Base-by-base conservation (phyloP, 2,888 invertebrate genomes). In the Caenorhabditis sp. region DNA sequence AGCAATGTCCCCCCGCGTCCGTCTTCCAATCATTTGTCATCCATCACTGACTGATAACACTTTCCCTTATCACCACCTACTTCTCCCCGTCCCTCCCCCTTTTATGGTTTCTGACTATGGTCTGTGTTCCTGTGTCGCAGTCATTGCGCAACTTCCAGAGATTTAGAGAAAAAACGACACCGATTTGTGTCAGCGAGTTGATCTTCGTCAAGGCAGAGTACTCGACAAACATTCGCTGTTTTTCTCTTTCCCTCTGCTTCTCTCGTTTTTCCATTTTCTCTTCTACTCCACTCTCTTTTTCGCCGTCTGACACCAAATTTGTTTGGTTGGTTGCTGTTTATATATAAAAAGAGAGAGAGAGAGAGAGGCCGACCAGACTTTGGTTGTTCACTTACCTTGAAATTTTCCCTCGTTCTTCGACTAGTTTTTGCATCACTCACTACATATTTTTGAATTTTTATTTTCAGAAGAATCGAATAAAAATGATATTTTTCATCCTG, bases 71-170 rank as follows among this genome's bases (percentile, higher is more conserved):
- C n/a, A n/a, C n/a, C n/a, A n/a, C n/a, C n/a, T n/a, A n/a, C n/a
- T n/a, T n/a, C n/a, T n/a, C n/a, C n/a, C n/a, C 35, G 2, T 24
- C 24, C 60, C 71, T 26, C 72, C 72, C 56, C 24, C 50, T 64
- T 72, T 72, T 61, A 72, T 72, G 72, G 64, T 72, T 72, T 72
- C 72, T 72, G 64, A 64, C 9, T 37, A 44, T 11, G 55, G 55
- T 64, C 55, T 64, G 62, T 72, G 72, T 35, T 32, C 40, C n/a
- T n/a, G n/a, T 28, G 2, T 35, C 26, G 13, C 2, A 71, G 32
- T 55, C 8, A 71, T n/a, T 22, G 6, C 8, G 8, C 3, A 26
- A 6, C 28, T 44, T 6, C 4, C 22, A 55, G 76, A 76, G 67
- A 44, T 44, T 62, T 20, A 8, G 5, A 62, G 61, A 71, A 18